These are phyloP conservation scores for Phthorimaea operculella DNA, from an alignment of 1,140 invertebrate genomes.

Conservation along the genomic window DNA sequence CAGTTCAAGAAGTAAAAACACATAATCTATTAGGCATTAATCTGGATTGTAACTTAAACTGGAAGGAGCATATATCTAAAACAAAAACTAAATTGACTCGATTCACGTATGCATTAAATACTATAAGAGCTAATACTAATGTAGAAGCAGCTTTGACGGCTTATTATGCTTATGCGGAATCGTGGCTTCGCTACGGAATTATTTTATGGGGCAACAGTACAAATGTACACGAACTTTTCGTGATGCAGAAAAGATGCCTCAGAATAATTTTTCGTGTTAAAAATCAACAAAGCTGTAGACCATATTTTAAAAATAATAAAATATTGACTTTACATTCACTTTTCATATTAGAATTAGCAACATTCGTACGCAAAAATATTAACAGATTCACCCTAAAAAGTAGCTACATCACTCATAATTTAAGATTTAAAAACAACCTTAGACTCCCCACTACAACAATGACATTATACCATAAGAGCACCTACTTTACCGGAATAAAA, in stretches of 20 bases:
- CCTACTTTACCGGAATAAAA: neutral
- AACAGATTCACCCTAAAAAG: neutral
- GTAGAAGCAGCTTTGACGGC: neutral
- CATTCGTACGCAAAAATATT: neutral
- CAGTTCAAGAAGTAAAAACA: neutral
- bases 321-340: neutral
- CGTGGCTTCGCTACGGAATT: slow-evolving; percentile 7
- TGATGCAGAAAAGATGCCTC: slow-evolving; percentile 6
- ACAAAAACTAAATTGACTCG: neutral
- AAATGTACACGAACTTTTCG: neutral
- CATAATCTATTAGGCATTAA: slow-evolving; percentile 1
- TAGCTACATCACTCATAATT: neutral
- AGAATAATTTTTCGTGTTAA: neutral
- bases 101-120: slow-evolving; percentile 2
- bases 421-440: neutral
- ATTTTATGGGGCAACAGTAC: slow-evolving; percentile 8
- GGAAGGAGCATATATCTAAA: neutral
- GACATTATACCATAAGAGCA: neutral
- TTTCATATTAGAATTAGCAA: neutral
- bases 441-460: neutral
- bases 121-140: neutral
- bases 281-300: neutral
- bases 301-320: neutral
- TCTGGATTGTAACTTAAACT: slow-evolving; percentile 1
- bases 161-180: slow-evolving; percentile 6